Evolutionary conservation across 2,888 invertebrate species (phyloP), one percentile per base, ranked within the genome.

Genomic region (Tipula confusa): DNA sequence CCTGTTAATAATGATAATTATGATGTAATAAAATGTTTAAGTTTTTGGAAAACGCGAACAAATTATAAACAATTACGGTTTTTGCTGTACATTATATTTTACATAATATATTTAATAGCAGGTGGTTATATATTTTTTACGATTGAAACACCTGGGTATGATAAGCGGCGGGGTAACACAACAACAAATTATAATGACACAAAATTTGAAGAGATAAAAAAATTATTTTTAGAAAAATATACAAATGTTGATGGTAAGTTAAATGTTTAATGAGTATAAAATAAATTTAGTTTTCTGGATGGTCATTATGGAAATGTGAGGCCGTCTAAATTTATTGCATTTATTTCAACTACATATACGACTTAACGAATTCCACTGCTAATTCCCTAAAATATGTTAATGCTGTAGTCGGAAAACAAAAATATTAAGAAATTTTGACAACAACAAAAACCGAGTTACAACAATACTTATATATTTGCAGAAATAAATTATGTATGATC

Each of bases 51-150:
- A 80, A 24, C 80, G 38, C 24, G 80, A 6, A 80, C 29, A 80
- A 80, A 15, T 29, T 15, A 80, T 29, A 80, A 80, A 80, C 29
- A 80, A 83, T 86, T 82, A 24, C 85, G 88, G 85, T 86, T 92
- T 83, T 90, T 92, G 84, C 87, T 91, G 28, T 94, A 91, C 86
- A 86, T 93, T 2, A 83, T 92, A 3, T 91, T 93, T 86, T 94
- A 94, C 87, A 85, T 91, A 4, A 88, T 91, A 79, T 95, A 93
- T 88, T 88, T 95, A 87, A 89, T 92, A 24, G 89, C 93, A 84
- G 95, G 95, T 0, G 94, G 94, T 0, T 86, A 93, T 84, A 91
- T 94, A 83, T 95, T 95, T 88, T 91, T 92, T 43, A 89, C 91
- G 13, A 88, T 95, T 85, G 95, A 95, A 88, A 90, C 91, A 0